Evolutionary conservation across 2,888 invertebrate species (phyloP).

Genomic region (Agriopis leucophaearia): DNA sequence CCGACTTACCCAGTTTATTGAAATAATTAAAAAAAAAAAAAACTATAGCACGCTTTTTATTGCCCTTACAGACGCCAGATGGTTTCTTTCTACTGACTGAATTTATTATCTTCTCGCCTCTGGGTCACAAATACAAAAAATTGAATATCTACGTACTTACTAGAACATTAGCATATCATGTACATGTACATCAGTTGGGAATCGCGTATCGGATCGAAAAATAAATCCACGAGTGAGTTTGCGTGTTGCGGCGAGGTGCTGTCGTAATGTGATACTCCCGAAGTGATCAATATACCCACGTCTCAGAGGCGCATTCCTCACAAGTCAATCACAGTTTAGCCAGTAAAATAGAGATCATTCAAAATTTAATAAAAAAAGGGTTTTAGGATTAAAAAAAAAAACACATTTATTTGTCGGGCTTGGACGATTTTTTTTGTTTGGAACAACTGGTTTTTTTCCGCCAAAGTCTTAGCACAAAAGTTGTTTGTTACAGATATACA

Average conservation of each 20-base stretch:
- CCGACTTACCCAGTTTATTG: too few species aligned
- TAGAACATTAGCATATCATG: constrained; percentile 22
- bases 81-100: too few species aligned
- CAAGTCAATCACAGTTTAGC: not conserved
- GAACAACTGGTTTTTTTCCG: too few species aligned
- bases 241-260: constrained; percentile 52
- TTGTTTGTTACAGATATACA: too few species aligned
- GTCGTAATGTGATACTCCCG: constrained; percentile 57
- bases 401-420: too few species aligned
- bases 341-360: not conserved
- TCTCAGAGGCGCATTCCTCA: constrained; percentile 7
- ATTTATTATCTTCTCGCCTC: not conserved
- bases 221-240: constrained; percentile 62
- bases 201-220: constrained; percentile 42
- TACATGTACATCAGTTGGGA: constrained; percentile 39
- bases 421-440: too few species aligned
- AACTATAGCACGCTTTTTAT: too few species aligned
- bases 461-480: too few species aligned
- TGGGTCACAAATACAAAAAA: not conserved
- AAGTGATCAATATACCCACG: constrained; percentile 6
- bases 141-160: not conserved
- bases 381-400: too few species aligned
- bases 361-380: too few species aligned
- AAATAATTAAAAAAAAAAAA: too few species aligned
- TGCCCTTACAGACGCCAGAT: too few species aligned